These are phyloP conservation scores for Chaetodon auriga DNA, from an alignment of 2,113 vertebrate species.

Conservation along the genomic window DNA sequence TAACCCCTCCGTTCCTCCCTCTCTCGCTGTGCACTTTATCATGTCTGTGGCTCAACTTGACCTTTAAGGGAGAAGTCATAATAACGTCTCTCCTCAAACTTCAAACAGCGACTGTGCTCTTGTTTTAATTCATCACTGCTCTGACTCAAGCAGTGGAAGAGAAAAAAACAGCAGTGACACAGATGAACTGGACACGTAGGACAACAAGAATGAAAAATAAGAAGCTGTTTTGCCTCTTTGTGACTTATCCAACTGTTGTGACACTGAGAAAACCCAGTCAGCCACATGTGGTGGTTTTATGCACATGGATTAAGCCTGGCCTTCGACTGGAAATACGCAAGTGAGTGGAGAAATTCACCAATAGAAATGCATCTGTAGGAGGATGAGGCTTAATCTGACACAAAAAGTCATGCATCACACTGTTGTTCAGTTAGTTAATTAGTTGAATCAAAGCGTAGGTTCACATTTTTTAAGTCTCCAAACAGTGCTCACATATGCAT, in stretches of 20 bases:
- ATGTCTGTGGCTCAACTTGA: conserved; percentile 77
- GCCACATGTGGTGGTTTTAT: conserved; percentile 58
- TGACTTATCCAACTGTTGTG: conserved; percentile 61
- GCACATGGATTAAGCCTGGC: conserved; percentile 27
- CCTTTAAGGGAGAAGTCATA: conserved; percentile 78
- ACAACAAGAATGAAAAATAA: conserved; percentile 74
- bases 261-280: conserved; percentile 66
- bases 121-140: conserved; percentile 71
- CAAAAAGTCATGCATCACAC: rapidly evolving
- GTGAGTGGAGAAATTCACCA: background rate
- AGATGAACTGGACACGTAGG: conserved; percentile 68
- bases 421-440: background rate
- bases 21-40: conserved; percentile 59
- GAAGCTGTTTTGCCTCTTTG: conserved; percentile 63
- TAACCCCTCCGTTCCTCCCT: conserved; percentile 40
- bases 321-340: background rate
- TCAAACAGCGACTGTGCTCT: conserved; percentile 72
- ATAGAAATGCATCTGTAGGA: background rate
- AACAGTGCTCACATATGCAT: background rate
- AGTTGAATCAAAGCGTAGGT: background rate
- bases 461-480: background rate
- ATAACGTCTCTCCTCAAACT: conserved; percentile 78
- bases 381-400: background rate
- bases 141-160: conserved; percentile 65
- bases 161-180: conserved; percentile 58